Conservation (phyloP, 2,888 invertebrate species). For the Eupithecia centaureata region DNA sequence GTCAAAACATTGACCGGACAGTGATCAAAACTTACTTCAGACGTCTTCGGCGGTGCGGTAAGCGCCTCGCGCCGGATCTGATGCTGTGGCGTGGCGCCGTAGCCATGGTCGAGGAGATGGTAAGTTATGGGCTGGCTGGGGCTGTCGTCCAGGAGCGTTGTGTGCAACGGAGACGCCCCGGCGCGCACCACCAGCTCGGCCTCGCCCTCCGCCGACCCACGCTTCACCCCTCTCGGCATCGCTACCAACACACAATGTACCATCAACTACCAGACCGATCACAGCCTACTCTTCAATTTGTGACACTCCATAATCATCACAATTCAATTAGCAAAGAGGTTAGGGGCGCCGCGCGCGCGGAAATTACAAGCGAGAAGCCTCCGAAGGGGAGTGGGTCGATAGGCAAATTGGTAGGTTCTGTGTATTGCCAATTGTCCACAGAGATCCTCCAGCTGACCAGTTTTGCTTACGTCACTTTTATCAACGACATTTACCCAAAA, state of each 20-base stretch:
- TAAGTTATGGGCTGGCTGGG: conserved; percentile 86
- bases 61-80: conserved; percentile 85
- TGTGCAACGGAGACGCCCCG: conserved; percentile 82
- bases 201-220: conserved; percentile 82
- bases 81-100: conserved; percentile 91
- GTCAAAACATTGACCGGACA: background rate
- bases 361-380: conserved; percentile 75
- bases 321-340: conserved; percentile 82
- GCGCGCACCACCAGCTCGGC: conserved; percentile 79
- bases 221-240: conserved; percentile 86
- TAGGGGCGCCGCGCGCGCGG: conserved; percentile 83
- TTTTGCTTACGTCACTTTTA: conserved; percentile 76
- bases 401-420: conserved; percentile 59
- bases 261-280: conserved; percentile 44
- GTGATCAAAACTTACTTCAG: conserved; percentile 73
- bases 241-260: conserved; percentile 61
- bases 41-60: conserved; percentile 82
- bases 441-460: conserved; percentile 63
- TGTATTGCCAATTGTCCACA: conserved; percentile 57
- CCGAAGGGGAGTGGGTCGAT: conserved; percentile 78
- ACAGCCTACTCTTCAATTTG: conserved; percentile 45
- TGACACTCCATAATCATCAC: conserved; percentile 61
- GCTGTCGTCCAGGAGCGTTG: conserved; percentile 79
- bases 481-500: conserved; percentile 73
- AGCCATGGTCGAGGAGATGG: conserved; percentile 93